phyloP scores from a whole-genome alignment of 2,113 vertebrate species.

The Bagarius yarrelli region DNA sequence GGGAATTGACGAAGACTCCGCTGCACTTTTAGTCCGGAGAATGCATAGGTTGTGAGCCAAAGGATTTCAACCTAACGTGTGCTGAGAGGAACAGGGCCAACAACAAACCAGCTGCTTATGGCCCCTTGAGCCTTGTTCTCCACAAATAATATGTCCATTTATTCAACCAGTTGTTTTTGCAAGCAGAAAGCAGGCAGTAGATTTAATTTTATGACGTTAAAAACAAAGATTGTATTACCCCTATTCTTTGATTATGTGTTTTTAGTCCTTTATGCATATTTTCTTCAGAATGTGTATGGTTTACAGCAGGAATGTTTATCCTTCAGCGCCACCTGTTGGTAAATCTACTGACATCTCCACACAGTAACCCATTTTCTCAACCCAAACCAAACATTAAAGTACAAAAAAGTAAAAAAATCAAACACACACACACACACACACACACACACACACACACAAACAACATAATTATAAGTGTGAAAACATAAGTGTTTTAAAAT shows the following conservation, averaged over 20 bases:
- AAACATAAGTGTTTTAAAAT: background rate
- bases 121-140: conserved; percentile 17
- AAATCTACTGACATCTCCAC: background rate
- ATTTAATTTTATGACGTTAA: background rate
- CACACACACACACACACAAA: too few relatives aligned
- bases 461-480: too few relatives aligned
- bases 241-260: background rate
- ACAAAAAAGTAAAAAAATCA: background rate
- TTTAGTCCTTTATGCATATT: background rate
- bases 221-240: background rate
- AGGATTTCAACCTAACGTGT: conserved; percentile 27
- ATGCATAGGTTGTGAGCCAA: conserved; percentile 25
- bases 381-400: background rate
- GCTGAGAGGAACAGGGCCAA: conserved; percentile 14
- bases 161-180: background rate
- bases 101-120: conserved; percentile 14
- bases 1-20: conserved; percentile 15
- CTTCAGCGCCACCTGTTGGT: conserved; percentile 25
- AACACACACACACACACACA: too few relatives aligned
- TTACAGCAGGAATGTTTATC: background rate
- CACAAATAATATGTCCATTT: conserved; percentile 20
- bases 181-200: background rate
- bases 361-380: background rate
- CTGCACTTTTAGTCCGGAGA: conserved; percentile 8
- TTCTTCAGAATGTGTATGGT: background rate